These are phyloP conservation scores for Lepilemur ruficaudatus DNA, from an alignment of 2,797 vertebrate species.

Conservation along the genomic window DNA sequence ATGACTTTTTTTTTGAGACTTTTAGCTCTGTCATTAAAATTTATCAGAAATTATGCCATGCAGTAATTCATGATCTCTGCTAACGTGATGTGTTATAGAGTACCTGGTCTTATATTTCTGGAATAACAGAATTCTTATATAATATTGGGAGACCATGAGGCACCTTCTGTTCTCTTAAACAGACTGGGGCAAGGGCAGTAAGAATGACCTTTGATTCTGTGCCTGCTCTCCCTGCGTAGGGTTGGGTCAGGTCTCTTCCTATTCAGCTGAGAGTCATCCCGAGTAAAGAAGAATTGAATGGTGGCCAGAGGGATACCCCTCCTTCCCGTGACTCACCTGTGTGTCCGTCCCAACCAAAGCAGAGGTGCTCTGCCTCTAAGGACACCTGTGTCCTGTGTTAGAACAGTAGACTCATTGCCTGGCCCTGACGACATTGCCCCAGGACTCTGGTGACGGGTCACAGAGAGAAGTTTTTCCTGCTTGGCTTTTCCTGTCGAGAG, in stretches of 20 bases:
- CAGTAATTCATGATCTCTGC: neutral
- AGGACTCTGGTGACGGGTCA: neutral
- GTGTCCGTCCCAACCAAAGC: neutral
- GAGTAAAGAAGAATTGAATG: neutral
- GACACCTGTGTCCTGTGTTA: too few species aligned
- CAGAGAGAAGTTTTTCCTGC: neutral
- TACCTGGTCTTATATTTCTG: neutral
- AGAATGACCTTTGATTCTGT: neutral
- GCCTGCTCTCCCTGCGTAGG: neutral
- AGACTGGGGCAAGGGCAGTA: too few species aligned
- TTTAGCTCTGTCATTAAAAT: constrained; percentile 54
- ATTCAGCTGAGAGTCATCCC: constrained; percentile 12
- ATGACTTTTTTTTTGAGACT: constrained; percentile 58
- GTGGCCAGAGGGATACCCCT: neutral
- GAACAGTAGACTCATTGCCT: neutral
- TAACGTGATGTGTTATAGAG: neutral
- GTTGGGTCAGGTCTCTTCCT: neutral
- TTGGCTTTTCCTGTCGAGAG: neutral
- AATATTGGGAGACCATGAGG: neutral
- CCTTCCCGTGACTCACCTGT: neutral
- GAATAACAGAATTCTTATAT: neutral
- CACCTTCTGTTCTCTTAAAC: neutral
- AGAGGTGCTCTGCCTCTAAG: neutral
- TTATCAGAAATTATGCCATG: neutral
- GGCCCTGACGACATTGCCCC: too few species aligned